Base-by-base conservation (phyloP, 2,797 vertebrate genomes). In the Schizothorax lantsangensis region DNA sequence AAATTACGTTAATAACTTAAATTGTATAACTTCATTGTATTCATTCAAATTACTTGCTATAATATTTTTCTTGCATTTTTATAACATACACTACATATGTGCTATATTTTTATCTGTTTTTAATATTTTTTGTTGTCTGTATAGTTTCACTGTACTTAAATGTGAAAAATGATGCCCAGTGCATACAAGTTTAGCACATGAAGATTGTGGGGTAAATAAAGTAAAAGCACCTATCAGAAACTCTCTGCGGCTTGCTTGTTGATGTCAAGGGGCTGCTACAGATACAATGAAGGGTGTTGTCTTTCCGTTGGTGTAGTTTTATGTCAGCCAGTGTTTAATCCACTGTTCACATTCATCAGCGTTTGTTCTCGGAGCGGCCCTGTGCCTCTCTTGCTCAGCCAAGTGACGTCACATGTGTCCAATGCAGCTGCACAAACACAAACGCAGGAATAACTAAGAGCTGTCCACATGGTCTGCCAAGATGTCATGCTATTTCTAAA, bases 371-470 rank as follows among this genome's bases (percentile, higher is more conserved):
- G 14, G 74, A 85, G 77, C n/a, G 36, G 33, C 75, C 74, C 45
- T 75, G 45, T 52, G 52, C 79, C 54, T 75, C 12, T 9, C 38
- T 79, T 8, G 33, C 43, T 78, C 83, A 79, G 78, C 66, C n/a
- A 69, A 9, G 47, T 86, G 78, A 86, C 49, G 84, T 88, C 49
- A 88, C 68, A 81, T 4, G 15, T 84, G 64, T 84, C 74, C 84
- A 83, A 54, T 36, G 64, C 82, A 40, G 83, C 71, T 83, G 82
- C 52, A 45, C 80, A 45, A 85, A 81, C 62, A 79, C 74, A 79
- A 79, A 79, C 9, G 33, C 40, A 72, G 21, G 47, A 66, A 86
- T 74, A 57, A 64, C 26, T 47, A 21, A 79, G 77, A 81, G 54
- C 52, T 75, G 72, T 85, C 38, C 23, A 23, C 73, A 54, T 69